Evolutionary conservation across 1,140 invertebrate species (phyloP).

Genomic region (Colletes latitarsis): DNA sequence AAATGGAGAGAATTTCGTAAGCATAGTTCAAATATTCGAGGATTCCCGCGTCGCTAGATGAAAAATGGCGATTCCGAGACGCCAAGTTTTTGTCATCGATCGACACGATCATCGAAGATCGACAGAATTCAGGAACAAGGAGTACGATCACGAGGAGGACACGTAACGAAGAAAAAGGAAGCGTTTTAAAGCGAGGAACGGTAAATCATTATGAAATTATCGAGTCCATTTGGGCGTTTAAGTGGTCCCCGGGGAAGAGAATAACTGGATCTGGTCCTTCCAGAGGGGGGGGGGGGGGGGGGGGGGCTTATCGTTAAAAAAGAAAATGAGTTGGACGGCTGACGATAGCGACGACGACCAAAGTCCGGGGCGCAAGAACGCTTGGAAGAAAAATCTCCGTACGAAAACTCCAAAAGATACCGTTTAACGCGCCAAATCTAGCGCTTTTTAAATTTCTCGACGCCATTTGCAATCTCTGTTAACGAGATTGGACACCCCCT

Average conservation of each 20-base stretch:
- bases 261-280: slow-evolving; percentile 46
- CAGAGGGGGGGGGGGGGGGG: not conserved
- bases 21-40: slow-evolving; percentile 44
- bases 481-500: too few relatives aligned
- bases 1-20: slow-evolving; percentile 64
- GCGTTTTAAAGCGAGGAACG: slow-evolving; percentile 26
- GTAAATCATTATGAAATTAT: slow-evolving; percentile 67
- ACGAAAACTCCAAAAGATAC: not conserved
- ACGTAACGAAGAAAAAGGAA: not conserved
- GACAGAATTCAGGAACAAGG: not conserved
- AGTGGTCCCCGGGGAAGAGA: slow-evolving; percentile 45
- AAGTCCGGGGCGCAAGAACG: not conserved
- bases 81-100: slow-evolving; percentile 32
- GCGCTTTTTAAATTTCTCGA: too few relatives aligned
- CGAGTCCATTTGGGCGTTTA: slow-evolving; percentile 62
- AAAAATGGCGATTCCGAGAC: too few relatives aligned
- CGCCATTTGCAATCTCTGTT: too few relatives aligned
- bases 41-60: slow-evolving; percentile 32
- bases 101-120: slow-evolving; percentile 42
- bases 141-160: too few relatives aligned
- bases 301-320: slow-evolving; percentile 46
- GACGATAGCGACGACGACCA: not conserved
- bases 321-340: slow-evolving; percentile 48
- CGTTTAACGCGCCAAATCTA: too few relatives aligned
- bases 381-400: not conserved